phyloP scores from a whole-genome alignment of 2,797 vertebrate species.

The Sorex maritimensis region DNA sequence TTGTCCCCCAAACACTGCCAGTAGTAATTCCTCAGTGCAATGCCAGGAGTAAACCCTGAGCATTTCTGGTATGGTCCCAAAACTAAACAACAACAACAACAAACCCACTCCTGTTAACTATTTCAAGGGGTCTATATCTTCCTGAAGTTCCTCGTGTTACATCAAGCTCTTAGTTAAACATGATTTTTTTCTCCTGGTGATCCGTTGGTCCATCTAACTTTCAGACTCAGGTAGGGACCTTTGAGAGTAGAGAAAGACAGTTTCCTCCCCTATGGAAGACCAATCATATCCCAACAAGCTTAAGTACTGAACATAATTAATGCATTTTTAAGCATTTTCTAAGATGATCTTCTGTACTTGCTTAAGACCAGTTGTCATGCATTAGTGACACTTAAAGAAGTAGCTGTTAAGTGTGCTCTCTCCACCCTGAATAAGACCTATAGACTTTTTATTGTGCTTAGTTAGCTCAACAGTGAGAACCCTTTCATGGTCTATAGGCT shows the following conservation, averaged over 20 bases:
- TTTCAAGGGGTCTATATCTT: conserved; percentile 23
- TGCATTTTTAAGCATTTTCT: conserved; percentile 45
- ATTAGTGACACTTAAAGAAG: conserved; percentile 67
- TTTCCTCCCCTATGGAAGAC: conserved; percentile 15
- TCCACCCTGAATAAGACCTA: conserved; percentile 18
- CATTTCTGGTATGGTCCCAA: too few species aligned
- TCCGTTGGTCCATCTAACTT: conserved; percentile 24
- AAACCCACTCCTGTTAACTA: neutral
- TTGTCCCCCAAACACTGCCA: too few species aligned
- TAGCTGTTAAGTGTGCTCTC: conserved; percentile 48
- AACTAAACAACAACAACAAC: too few species aligned
- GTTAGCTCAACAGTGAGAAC: conserved; percentile 70
- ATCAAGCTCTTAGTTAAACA: neutral
- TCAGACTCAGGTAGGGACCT: neutral
- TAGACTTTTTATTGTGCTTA: conserved; percentile 68
- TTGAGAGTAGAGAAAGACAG: neutral
- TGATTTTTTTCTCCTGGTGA: neutral
- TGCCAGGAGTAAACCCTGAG: too few species aligned
- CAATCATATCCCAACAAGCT: conserved; percentile 20
- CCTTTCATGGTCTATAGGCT: conserved; percentile 82
- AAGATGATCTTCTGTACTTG: conserved; percentile 48
- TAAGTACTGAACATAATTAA: conserved; percentile 30
- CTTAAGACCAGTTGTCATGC: conserved; percentile 60
- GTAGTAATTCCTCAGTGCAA: too few species aligned
- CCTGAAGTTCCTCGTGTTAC: neutral